A percentile compares a stretch with the other conserved stretches of the same genome.
Evolutionary conservation across 1,140 invertebrate genomes (phyloP).

Genomic region (Lucilia sericata): DNA sequence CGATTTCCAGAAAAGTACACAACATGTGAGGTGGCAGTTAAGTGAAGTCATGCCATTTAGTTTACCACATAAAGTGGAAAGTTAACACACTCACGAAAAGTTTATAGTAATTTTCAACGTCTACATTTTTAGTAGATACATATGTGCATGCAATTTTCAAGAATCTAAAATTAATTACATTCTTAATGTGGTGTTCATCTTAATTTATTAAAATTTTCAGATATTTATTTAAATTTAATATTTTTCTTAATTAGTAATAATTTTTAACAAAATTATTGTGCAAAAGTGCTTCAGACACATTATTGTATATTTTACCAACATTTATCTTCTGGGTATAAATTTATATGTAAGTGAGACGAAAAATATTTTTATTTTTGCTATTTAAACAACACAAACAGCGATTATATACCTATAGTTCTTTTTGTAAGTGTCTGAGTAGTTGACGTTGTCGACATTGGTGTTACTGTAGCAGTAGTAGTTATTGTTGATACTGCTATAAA

Average conservation of each 20-base stretch:
- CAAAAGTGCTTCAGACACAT: not conserved
- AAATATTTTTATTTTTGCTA: not conserved
- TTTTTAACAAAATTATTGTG: too few species aligned
- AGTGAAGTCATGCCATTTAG: slow-evolving; percentile 3
- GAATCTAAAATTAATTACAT: too few species aligned
- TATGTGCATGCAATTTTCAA: too few species aligned
- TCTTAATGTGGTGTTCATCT: too few species aligned
- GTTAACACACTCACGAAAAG: not conserved
- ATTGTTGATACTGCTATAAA: slow-evolving; percentile 8
- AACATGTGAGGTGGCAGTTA: not conserved
- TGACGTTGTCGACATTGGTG: not conserved
- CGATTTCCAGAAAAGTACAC: not conserved
- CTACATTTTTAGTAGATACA: too few species aligned
- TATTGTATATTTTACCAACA: not conserved
- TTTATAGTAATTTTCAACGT: too few species aligned
- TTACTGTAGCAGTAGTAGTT: not conserved
- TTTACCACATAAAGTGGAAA: not conserved
- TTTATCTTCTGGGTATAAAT: not conserved
- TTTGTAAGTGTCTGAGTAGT: not conserved
- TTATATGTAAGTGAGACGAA: not conserved
- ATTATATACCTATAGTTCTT: not conserved
- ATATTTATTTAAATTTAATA: too few species aligned
- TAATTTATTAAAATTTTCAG: too few species aligned
- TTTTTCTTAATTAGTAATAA: too few species aligned
- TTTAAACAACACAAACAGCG: slow-evolving; percentile 23